Evolutionary conservation across 1,140 invertebrate genomes (phyloP).

Genomic region (Hylaeus anthracinus): DNA sequence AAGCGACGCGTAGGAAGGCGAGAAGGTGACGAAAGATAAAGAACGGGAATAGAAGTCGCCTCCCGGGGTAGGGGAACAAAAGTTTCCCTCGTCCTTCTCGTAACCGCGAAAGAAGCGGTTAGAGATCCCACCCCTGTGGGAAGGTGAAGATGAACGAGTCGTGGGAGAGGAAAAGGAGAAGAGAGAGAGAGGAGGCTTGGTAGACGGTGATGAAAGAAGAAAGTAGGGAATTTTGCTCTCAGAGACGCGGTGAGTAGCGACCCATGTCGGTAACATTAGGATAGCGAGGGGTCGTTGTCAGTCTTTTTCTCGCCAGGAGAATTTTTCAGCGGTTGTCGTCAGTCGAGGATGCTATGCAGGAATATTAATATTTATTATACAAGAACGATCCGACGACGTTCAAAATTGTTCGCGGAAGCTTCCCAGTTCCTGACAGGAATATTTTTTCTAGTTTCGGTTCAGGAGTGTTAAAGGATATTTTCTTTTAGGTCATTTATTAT

Average conservation of each 20-base stretch:
- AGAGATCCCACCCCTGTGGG: neutral
- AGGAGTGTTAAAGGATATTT: too few species aligned
- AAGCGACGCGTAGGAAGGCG: slow-evolving; percentile 27
- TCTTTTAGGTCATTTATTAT: too few species aligned
- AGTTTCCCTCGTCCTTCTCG: slow-evolving; percentile 47
- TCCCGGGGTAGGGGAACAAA: slow-evolving; percentile 29
- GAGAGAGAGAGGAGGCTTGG: neutral
- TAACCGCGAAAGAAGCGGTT: slow-evolving; percentile 47
- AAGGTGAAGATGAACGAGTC: neutral
- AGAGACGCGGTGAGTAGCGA: slow-evolving; percentile 56
- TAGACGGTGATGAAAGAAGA: neutral
- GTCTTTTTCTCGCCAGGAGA: neutral
- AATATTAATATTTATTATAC: slow-evolving; percentile 49
- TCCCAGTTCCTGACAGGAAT: neutral
- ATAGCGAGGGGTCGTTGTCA: slow-evolving; percentile 6
- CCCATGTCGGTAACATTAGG: slow-evolving; percentile 53
- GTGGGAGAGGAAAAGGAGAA: neutral
- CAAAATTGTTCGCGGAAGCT: neutral
- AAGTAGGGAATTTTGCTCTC: slow-evolving; percentile 49
- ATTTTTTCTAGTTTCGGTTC: neutral
- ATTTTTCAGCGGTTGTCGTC: neutral
- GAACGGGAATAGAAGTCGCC: slow-evolving; percentile 44
- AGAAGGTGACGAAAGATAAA: slow-evolving; percentile 9
- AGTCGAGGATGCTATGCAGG: neutral
- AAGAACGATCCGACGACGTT: neutral